Evolutionary conservation across 2,888 invertebrate genomes (phyloP).

Genomic region (Bellardia bayeri): DNA sequence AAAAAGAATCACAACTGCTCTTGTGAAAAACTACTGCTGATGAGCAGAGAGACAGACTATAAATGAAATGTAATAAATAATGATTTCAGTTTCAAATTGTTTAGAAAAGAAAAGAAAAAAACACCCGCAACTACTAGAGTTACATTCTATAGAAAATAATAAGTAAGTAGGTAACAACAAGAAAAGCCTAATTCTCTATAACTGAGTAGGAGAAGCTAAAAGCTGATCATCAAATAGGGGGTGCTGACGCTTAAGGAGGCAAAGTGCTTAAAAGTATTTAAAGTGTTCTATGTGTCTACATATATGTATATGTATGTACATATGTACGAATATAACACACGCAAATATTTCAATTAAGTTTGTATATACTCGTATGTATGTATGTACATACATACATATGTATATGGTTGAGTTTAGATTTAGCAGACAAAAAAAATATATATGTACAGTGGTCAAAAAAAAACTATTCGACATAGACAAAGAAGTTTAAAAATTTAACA

Average conservation of each 20-base stretch:
- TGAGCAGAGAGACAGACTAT: constrained; percentile 8
- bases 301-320: not conserved
- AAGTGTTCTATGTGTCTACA: constrained; percentile 23
- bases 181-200: not conserved
- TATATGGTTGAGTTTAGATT: constrained; percentile 43
- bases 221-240: not conserved
- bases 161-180: constrained; percentile 17
- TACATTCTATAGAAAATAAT: constrained; percentile 37
- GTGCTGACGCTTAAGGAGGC: constrained; percentile 6
- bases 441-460: not conserved
- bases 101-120: constrained; percentile 22
- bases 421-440: constrained; percentile 21
- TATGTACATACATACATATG: not conserved
- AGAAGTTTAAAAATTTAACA: too few species aligned
- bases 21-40: constrained; percentile 43
- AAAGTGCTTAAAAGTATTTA: not conserved
- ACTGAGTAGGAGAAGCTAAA: not conserved
- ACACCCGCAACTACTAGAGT: constrained; percentile 35
- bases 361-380: not conserved
- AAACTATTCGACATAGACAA: too few species aligned
- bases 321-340: constrained; percentile 7
- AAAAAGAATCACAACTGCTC: constrained; percentile 56
- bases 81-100: constrained; percentile 16
- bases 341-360: constrained; percentile 17
- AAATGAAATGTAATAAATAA: not conserved